phyloP scores from a whole-genome alignment of 2,797 vertebrate genomes.

The Rhincodon typus region DNA sequence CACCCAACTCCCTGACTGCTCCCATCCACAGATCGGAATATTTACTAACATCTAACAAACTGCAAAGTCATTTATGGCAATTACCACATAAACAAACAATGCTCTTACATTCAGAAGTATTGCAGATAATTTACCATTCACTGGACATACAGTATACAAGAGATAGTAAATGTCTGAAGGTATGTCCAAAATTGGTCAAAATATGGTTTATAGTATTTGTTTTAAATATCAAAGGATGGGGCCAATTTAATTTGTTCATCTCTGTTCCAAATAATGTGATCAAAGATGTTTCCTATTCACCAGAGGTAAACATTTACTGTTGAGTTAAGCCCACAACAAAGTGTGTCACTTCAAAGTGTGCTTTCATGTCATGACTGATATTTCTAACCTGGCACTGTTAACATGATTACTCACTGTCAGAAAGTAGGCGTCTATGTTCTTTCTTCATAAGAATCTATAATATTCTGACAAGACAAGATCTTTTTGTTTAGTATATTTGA shows the following conservation, averaged over 20 bases:
- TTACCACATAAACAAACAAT: neutral
- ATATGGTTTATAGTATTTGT: neutral
- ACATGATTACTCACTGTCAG: conserved; percentile 12
- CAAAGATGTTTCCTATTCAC: conserved; percentile 18
- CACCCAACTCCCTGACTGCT: neutral
- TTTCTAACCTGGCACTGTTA: conserved; percentile 6
- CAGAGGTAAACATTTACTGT: neutral
- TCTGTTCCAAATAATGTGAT: neutral
- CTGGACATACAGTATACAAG: neutral
- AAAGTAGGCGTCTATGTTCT: conserved; percentile 24
- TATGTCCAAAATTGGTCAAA: neutral
- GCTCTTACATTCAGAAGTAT: neutral
- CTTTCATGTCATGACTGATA: conserved; percentile 28
- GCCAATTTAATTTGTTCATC: neutral
- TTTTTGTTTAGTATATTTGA: conserved; percentile 7
- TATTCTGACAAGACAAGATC: neutral
- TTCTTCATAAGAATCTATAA: neutral
- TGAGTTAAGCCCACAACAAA: neutral
- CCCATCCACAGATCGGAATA: neutral
- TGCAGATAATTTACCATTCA: neutral
- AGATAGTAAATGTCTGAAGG: neutral
- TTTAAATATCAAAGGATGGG: conserved; percentile 11
- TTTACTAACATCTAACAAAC: neutral
- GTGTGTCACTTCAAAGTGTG: conserved; percentile 31
- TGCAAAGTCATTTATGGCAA: neutral